Percentiles rank a stretch among this genome's conserved stretches.
These are phyloP conservation scores for Hypsibius dujardini DNA, from an alignment of 1,140 invertebrate species.

Conservation along the genomic window DNA sequence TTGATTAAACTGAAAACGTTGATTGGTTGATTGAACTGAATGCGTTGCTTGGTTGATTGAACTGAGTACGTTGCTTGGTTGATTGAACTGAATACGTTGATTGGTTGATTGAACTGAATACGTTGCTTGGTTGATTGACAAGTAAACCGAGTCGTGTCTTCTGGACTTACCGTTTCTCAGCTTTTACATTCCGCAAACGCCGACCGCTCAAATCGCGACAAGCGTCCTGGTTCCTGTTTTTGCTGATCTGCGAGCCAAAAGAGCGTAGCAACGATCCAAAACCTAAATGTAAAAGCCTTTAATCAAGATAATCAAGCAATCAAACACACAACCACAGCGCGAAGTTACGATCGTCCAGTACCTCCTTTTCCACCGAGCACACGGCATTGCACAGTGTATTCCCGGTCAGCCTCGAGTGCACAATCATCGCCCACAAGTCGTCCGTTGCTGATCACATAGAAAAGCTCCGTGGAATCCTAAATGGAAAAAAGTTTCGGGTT, in stretches of 20 bases:
- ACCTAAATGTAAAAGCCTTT: too few species aligned
- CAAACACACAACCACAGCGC: too few species aligned
- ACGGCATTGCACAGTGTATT: slow-evolving; percentile 20
- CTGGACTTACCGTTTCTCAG: slow-evolving; percentile 56
- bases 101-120: too few species aligned
- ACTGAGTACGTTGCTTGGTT: too few species aligned
- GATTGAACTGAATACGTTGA: too few species aligned
- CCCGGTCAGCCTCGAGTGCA: neutral
- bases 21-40: too few species aligned
- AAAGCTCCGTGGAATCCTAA: neutral
- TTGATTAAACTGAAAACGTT: too few species aligned
- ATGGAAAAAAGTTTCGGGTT: neutral
- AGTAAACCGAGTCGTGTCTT: too few species aligned
- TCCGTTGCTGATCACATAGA: neutral
- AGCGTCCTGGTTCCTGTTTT: slow-evolving; percentile 91
- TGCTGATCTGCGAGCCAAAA: slow-evolving; percentile 92
- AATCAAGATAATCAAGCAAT: too few species aligned
- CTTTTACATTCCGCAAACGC: slow-evolving; percentile 79
- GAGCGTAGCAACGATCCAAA: slow-evolving; percentile 91
- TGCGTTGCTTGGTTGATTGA: too few species aligned
- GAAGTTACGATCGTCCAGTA: too few species aligned
- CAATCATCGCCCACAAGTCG: neutral
- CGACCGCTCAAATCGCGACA: slow-evolving; percentile 84
- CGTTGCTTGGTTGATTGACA: too few species aligned
- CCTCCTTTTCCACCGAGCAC: slow-evolving; percentile 29